Base-by-base conservation (phyloP, 1,140 invertebrate genomes). In the Venustaconcha ellipsiformis region DNA sequence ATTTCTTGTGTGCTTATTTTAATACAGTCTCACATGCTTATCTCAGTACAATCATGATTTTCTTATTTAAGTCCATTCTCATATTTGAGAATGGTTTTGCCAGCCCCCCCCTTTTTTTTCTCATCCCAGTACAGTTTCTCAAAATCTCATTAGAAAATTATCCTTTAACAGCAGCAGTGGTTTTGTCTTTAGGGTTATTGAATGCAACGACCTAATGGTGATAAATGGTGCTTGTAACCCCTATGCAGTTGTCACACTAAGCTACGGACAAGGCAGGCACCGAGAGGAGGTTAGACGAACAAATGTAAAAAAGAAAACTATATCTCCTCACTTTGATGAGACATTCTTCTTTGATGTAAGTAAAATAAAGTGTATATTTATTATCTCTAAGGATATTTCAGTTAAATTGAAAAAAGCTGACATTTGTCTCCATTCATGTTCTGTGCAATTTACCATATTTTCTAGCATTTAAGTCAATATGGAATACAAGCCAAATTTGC, bases 161-260 rank as follows among this genome's bases (percentile, higher is more conserved):
- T 48, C 37, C 37, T 48, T 8, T 48, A 48, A 66, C 11, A 11
- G 64, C 6, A n/a, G 12, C 64, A 66, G 11, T 66, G 5, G 57
- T 76, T 73, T 30, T 63, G 14, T 74, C 57, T 90, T 78, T 82
- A 92, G 93, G 78, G 92, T 97, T 63, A 91, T 94, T 77, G 95
- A 96, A 90, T 97, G 96, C 90, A 94, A 93, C 83, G 96, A 97
- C 90, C 91, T 97, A 85, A 95, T 95, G 71, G 94, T 96, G 76
- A 95, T 95, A 87, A 96, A 96, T 91, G 95, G 95, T 85, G 93
- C 94, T 83, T 97, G 96, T 92, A 96, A 97, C 92, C 95, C 96
- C 5, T 96, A 94, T 89, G 95, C 95, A 77, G 92, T 94, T 74
- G 93, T 96, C 80, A 94, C 94, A 56, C 93, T 96, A 66, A 91